Evolutionary conservation across 1,140 invertebrate species (phyloP), one percentile per base, ranked within the genome.

Genomic region (Bombus ignitus): DNA sequence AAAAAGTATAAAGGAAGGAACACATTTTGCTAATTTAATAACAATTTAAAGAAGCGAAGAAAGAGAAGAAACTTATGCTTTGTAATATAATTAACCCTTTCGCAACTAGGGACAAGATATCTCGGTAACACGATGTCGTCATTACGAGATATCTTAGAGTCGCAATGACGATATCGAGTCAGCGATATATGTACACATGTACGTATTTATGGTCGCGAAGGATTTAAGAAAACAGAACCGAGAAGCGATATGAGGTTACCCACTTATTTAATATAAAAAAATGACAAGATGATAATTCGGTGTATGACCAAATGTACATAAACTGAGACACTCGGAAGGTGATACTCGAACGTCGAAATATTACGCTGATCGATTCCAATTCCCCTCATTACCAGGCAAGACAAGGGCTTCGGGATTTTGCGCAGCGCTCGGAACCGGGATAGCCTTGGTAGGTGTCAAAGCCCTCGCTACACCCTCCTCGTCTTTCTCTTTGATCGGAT

Each of bases 381-480:
- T 62, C 42, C 9, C 25, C 57, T 89, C 37, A 81, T 91, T 91
- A 94, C 94, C 93, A 87, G 94, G 94, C 59, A 94, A 83, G 62
- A 94, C 92, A 12, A 94, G 91, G 83, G 83, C 80, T 74, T 94
- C 93, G 39, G 83, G 28, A 80, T 87, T 82, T 73, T 91, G 89
- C 65, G 89, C 68, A 18, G 35, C 59, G 0, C 80, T 77, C 32
- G 93, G 87, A 73, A 93, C 88, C 62, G 93, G 90, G 86, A 92
- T 93, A 79, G 90, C 93, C 88, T 94, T 94, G 72, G 94, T 94
- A 59, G 94, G 94, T 80, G 94, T 94, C 71, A 94, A 87, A 71
- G 94, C 94, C 39, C 94, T 92, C 44, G 94, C 94, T 39, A 92
- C 91, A 86, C 87, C 92, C 53, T 93, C 92, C 39, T 95, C 94